These are phyloP conservation scores for Scaptomyza flava DNA, from an alignment of 2,888 invertebrate genomes.

Conservation along the genomic window DNA sequence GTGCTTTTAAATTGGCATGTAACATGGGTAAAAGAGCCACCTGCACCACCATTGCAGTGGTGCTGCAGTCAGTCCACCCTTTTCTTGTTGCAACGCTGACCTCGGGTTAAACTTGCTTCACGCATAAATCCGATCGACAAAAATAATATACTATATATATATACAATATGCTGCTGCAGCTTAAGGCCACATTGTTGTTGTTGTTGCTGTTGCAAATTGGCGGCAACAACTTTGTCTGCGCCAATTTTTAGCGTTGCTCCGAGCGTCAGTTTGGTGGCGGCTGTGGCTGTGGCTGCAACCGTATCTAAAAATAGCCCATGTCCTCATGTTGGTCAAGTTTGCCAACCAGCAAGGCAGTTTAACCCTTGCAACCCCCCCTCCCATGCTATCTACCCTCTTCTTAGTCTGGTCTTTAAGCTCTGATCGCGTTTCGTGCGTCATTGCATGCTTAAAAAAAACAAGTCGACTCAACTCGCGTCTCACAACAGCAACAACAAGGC, in stretches of 20 bases:
- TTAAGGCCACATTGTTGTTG: conserved; percentile 6
- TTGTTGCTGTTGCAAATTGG: conserved; percentile 12
- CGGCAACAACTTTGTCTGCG: conserved; percentile 49
- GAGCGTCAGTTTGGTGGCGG: conserved; percentile 3
- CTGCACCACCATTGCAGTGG: conserved; percentile 16
- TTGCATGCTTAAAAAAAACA: conserved; percentile 64
- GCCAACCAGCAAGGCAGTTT: background rate
- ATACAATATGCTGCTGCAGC: conserved; percentile 7
- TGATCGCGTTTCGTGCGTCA: conserved; percentile 79
- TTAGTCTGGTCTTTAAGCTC: conserved; percentile 30
- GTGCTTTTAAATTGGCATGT: conserved; percentile 62
- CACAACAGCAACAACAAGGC: conserved; percentile 43
- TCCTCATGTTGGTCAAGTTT: conserved; percentile 74
- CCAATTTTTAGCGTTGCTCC: conserved; percentile 34
- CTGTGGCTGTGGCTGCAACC: conserved; percentile 9
- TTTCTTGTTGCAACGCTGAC: conserved; percentile 63
- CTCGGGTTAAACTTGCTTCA: conserved; percentile 57
- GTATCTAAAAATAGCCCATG: conserved; percentile 66
- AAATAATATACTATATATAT: conserved; percentile 7
- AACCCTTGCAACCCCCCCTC: background rate
- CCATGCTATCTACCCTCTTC: background rate
- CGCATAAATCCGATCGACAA: conserved; percentile 73
- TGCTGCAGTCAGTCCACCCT: conserved; percentile 46
- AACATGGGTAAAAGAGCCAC: conserved; percentile 51
- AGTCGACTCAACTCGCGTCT: conserved; percentile 23